A percentile compares a stretch with the other conserved stretches of the same genome.
Evolutionary conservation across 1,140 invertebrate species (phyloP).

Genomic region (Holcopasites calliopsidis): DNA sequence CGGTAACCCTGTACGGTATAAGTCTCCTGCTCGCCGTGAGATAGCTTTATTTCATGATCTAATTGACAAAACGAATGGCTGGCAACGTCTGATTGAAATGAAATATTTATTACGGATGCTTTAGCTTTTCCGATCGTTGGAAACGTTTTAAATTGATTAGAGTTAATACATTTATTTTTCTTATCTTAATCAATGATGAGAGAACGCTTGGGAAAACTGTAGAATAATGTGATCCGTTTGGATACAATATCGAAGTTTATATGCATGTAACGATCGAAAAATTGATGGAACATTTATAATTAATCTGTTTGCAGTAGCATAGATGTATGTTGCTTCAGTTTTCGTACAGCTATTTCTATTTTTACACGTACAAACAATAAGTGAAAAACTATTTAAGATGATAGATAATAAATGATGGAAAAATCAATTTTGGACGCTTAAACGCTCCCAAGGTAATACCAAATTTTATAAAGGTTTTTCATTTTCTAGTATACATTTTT

Average conservation of each 20-base stretch:
- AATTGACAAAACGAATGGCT: neutral
- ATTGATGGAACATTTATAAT: conserved; percentile 7
- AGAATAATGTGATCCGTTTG: neutral
- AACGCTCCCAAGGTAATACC: conserved; percentile 57
- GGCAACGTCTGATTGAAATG: neutral
- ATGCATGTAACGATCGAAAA: conserved; percentile 12
- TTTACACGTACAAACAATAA: conserved; percentile 41
- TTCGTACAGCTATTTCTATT: conserved; percentile 42
- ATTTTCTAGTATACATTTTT: conserved; percentile 70
- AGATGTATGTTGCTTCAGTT: conserved; percentile 30
- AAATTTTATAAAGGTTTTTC: conserved; percentile 75
- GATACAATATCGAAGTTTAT: conserved; percentile 17
- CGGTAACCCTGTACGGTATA: conserved; percentile 72
- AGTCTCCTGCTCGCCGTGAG: conserved; percentile 55
- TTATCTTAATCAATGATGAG: neutral
- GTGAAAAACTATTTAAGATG: conserved; percentile 29
- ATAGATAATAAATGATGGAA: conserved; percentile 34
- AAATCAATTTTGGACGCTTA: conserved; percentile 60
- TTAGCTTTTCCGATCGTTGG: neutral
- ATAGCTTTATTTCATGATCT: conserved; percentile 16
- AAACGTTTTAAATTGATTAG: neutral
- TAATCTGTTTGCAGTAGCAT: conserved; percentile 11
- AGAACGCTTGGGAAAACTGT: neutral
- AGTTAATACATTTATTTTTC: neutral
- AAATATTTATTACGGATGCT: conserved; percentile 4